These are phyloP conservation scores for Grapholita molesta DNA, from an alignment of 1,140 invertebrate genomes.

Conservation along the genomic window DNA sequence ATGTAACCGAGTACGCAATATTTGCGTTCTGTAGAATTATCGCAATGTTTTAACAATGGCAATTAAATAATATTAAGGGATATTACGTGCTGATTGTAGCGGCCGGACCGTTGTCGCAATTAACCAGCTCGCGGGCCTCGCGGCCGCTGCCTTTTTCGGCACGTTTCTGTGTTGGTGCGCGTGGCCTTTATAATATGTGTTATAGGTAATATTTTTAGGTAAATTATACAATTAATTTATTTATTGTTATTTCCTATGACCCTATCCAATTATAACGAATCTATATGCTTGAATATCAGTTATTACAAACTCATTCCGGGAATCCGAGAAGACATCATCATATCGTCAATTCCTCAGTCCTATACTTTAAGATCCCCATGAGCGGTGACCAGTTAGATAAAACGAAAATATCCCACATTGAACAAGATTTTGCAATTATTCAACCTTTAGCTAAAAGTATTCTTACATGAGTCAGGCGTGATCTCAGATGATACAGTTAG, in stretches of 20 bases:
- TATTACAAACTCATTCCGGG: too few relatives aligned
- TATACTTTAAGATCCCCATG: too few relatives aligned
- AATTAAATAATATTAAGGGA: conserved; percentile 3
- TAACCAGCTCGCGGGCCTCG: background rate
- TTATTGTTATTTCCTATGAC: too few relatives aligned
- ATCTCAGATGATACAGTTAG: background rate
- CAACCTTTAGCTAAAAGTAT: background rate
- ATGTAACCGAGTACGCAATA: background rate
- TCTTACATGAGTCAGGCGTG: background rate
- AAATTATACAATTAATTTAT: too few relatives aligned
- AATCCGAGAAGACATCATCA: too few relatives aligned
- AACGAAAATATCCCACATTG: background rate
- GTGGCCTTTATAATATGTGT: background rate
- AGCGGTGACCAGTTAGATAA: background rate
- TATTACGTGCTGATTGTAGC: background rate
- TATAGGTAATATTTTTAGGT: background rate
- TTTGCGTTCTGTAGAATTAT: background rate
- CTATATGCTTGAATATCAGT: too few relatives aligned
- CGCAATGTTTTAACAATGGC: background rate
- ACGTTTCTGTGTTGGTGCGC: background rate
- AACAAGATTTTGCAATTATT: background rate
- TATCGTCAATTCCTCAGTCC: too few relatives aligned
- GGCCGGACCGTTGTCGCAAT: background rate
- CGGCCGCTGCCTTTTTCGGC: background rate
- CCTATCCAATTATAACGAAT: too few relatives aligned